Evolutionary conservation across 2,113 vertebrate species (phyloP).

Genomic region (Heterochromis multidens): DNA sequence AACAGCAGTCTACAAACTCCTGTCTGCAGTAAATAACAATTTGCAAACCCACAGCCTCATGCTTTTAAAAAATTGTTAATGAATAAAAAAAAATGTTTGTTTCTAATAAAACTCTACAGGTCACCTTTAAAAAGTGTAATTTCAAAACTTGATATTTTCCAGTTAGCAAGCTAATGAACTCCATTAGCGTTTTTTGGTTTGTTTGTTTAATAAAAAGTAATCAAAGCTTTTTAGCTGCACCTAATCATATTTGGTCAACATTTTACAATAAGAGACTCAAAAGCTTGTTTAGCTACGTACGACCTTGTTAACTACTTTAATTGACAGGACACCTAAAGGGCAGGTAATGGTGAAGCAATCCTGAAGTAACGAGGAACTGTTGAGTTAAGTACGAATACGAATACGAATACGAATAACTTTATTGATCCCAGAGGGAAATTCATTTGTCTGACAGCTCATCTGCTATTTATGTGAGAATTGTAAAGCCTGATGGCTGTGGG

Average conservation of each 20-base stretch:
- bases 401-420: no score
- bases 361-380: background rate
- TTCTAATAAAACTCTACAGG: background rate
- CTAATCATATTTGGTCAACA: background rate
- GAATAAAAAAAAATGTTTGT: background rate
- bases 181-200: background rate
- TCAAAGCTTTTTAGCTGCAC: background rate
- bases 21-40: no score
- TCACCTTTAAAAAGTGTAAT: background rate
- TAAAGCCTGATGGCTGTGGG: no score
- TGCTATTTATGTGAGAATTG: no score
- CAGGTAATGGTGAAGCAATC: background rate
- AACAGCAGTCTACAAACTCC: no score
- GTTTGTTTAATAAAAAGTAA: background rate
- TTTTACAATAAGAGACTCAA: background rate
- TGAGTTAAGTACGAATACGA: background rate
- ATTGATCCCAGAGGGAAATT: no score
- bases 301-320: background rate
- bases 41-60: background rate
- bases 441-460: no score
- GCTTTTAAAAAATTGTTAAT: background rate
- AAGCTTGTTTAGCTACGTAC: background rate
- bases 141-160: background rate
- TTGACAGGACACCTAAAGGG: background rate
- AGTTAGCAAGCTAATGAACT: background rate